Evolutionary conservation across 1,140 invertebrate species (phyloP), one percentile per base, ranked within the genome.

Genomic region (Bombus turneri): DNA sequence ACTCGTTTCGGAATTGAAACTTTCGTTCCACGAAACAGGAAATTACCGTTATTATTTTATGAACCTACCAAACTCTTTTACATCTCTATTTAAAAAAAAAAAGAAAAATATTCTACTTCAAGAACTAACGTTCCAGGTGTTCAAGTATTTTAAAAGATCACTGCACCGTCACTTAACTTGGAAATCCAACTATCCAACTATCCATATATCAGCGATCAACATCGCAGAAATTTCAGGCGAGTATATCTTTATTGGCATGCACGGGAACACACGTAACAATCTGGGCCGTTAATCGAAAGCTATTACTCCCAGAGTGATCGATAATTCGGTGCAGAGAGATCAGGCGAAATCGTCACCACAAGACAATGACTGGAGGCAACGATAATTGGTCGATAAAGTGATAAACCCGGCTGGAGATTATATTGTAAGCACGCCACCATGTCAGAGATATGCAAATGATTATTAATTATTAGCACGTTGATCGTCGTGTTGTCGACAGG

Each of bases 401-500:
- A 89, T 89, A 87, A 89, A 89, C 41, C 74, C 31, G 62, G 37
- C n/a, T 25, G 47, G 68, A 57, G 87, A 88, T 88, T 86, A 71
- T 83, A 88, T 89, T 88, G 87, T 79, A 83, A 82, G 80, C 83
- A 39, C 53, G 75, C 74, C 84, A 72, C 64, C 39, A 64, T 37
- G 79, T 75, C 79, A 73, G 78, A 86, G 88, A 87, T 90, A 90
- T 90, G 88, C 80, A 88, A 91, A 90, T 88, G 83, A 87, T 90
- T 91, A 90, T 90, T 91, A 91, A 91, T 91, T 88, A 91, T 88
- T 90, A 77, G 81, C 77, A 64, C 71, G 84, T 88, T 59, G 90
- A 90, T 88, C 87, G 89, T 80, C 66, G 12, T 68, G 86, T 86
- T 81, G 87, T 86, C 90, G 77, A 85, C 88, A 72, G 59, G 78